Evolutionary conservation across 2,888 invertebrate species (phyloP).

Genomic region (Eumerus sabulonum): DNA sequence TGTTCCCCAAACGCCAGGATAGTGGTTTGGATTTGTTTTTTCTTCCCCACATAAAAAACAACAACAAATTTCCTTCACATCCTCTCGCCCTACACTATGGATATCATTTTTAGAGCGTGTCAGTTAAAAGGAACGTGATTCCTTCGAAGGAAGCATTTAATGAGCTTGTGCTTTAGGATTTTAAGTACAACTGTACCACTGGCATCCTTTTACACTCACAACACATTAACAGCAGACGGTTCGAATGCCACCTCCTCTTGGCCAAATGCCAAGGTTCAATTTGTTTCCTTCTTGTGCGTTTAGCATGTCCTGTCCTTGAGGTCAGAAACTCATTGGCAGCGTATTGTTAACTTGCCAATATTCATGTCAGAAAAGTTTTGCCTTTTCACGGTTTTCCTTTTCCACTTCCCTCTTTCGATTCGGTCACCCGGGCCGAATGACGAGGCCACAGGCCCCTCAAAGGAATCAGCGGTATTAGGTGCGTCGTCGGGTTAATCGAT

Average conservation of each 20-base stretch:
- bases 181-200: slow-evolving; percentile 58
- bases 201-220: slow-evolving; percentile 56
- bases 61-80: no score
- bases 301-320: slow-evolving; percentile 42
- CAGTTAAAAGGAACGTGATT: slow-evolving; percentile 30
- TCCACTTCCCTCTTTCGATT: no score
- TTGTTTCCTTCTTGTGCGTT: slow-evolving; percentile 57
- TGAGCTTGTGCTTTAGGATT: slow-evolving; percentile 56
- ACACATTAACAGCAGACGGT: slow-evolving; percentile 63
- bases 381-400: not conserved
- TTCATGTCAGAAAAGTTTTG: slow-evolving; percentile 54
- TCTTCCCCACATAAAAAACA: no score
- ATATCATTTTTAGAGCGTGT: slow-evolving; percentile 49
- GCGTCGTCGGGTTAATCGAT: slow-evolving; percentile 36
- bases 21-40: slow-evolving; percentile 11
- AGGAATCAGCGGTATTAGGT: not conserved
- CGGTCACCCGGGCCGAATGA: not conserved
- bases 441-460: not conserved
- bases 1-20: slow-evolving; percentile 48
- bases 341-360: slow-evolving; percentile 59
- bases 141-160: slow-evolving; percentile 46
- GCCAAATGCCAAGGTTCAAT: slow-evolving; percentile 61
- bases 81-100: slow-evolving; percentile 2
- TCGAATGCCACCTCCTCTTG: slow-evolving; percentile 32
- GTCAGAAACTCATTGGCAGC: slow-evolving; percentile 26